Evolutionary conservation across 1,140 invertebrate genomes (phyloP).

Genomic region (Venustaconcha ellipsiformis): DNA sequence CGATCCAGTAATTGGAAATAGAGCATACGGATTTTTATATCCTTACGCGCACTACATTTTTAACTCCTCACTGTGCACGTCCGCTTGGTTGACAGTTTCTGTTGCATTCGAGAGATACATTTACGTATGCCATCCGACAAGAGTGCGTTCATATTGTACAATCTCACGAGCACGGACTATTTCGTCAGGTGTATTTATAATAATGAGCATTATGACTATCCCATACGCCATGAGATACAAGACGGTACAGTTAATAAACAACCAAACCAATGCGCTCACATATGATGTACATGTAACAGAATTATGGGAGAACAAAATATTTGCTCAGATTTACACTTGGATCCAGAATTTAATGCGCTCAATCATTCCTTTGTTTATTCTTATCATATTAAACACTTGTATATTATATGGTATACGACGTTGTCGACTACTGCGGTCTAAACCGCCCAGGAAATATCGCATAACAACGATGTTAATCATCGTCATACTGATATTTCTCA

Average conservation of each 20-base stretch:
- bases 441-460: constrained; percentile 56
- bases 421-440: constrained; percentile 46
- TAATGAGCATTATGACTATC: constrained; percentile 57
- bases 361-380: constrained; percentile 71
- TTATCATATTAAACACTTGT: constrained; percentile 74
- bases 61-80: constrained; percentile 60
- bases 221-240: constrained; percentile 62
- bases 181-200: constrained; percentile 50
- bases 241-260: constrained; percentile 40
- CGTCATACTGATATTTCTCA: constrained; percentile 80
- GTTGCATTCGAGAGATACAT: constrained; percentile 96
- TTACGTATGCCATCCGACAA: constrained; percentile 92
- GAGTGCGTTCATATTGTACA: constrained; percentile 88
- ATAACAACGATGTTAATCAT: constrained; percentile 83
- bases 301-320: constrained; percentile 71
- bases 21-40: constrained; percentile 54
- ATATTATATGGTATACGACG: constrained; percentile 76
- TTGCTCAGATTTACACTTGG: constrained; percentile 76
- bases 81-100: constrained; percentile 93
- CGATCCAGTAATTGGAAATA: constrained; percentile 52
- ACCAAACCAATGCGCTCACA: constrained; percentile 24
- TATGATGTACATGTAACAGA: constrained; percentile 50
- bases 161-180: constrained; percentile 49
- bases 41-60: constrained; percentile 67
- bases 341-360: constrained; percentile 76